phyloP scores from a whole-genome alignment of 1,140 invertebrate genomes.

The Penaeus indicus region DNA sequence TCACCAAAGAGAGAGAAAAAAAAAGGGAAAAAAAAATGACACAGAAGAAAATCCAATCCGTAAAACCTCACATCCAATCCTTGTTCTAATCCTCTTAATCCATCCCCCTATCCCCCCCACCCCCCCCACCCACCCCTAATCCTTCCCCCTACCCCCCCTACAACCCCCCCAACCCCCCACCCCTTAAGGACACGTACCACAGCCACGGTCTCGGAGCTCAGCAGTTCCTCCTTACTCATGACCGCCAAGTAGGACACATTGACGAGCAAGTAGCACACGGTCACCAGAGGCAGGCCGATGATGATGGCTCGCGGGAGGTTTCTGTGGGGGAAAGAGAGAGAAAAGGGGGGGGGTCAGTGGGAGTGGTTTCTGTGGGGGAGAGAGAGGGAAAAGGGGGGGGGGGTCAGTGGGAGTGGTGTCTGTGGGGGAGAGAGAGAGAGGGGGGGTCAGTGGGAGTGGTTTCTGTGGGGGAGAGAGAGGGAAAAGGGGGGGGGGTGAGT shows the following conservation, averaged over 20 bases:
- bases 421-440: neutral
- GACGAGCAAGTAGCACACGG: slow-evolving; percentile 88
- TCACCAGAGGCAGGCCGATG: slow-evolving; percentile 91
- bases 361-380: neutral
- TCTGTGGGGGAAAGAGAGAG: slow-evolving; percentile 72
- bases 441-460: neutral
- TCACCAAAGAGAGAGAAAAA: no score
- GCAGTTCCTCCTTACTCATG: slow-evolving; percentile 85
- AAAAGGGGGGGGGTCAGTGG: neutral
- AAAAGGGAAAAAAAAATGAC: no score
- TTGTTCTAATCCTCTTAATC: neutral
- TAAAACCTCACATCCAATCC: no score
- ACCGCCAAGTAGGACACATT: slow-evolving; percentile 95
- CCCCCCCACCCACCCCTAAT: neutral
- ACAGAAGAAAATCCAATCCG: no score
- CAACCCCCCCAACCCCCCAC: no score
- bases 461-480: neutral
- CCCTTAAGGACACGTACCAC: slow-evolving; percentile 77
- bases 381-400: neutral
- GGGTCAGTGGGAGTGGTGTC: neutral
- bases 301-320: slow-evolving; percentile 92
- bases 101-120: neutral
- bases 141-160: neutral
- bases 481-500: neutral
- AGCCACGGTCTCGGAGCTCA: slow-evolving; percentile 85